Evolutionary conservation across 2,113 vertebrate species (phyloP).

Genomic region (Campylomormyrus tamandua): DNA sequence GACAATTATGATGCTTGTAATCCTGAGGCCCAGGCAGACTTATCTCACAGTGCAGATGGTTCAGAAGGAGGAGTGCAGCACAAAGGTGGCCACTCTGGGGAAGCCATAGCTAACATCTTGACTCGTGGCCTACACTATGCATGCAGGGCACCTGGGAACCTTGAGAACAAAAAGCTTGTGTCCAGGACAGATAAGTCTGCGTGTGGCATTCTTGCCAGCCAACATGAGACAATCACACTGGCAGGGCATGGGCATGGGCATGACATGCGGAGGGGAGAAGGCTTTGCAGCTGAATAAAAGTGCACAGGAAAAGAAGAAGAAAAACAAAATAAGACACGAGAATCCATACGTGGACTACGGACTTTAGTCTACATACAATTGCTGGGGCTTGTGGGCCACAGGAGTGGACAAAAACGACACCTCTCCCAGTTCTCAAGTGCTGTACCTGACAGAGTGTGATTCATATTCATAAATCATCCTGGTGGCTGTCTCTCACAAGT

Average conservation of each 20-base stretch:
- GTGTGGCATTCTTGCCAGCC: background rate
- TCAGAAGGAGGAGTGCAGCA: background rate
- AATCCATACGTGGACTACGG: background rate
- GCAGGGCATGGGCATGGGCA: background rate
- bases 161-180: background rate
- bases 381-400: background rate
- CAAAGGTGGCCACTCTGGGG: background rate
- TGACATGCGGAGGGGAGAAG: background rate
- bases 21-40: background rate
- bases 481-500: background rate
- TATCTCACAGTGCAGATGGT: background rate
- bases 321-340: background rate
- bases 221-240: background rate
- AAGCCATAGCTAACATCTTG: background rate
- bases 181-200: background rate
- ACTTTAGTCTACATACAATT: background rate
- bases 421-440: background rate
- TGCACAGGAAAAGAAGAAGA: background rate
- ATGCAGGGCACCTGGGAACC: background rate
- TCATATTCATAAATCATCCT: conserved; percentile 51
- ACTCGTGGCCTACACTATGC: background rate
- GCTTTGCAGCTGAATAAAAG: background rate
- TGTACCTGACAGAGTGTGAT: conserved; percentile 16
- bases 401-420: background rate
- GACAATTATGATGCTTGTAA: background rate